Evolutionary conservation across 2,797 vertebrate genomes (phyloP).

Genomic region (Gallinago stenura): DNA sequence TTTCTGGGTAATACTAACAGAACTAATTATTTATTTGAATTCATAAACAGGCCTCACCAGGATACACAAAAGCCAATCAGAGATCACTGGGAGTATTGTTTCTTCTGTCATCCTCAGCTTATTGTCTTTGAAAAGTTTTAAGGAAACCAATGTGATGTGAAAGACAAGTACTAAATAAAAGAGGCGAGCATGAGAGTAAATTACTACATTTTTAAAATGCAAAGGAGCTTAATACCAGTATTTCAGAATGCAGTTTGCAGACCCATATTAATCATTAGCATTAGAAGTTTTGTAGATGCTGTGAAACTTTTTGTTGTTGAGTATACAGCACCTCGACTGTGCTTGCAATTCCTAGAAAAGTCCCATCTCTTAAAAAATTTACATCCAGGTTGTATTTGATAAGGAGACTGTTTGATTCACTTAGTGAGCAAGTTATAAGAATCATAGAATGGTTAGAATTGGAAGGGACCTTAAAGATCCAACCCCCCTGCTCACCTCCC

Average conservation of each 20-base stretch:
- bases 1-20: neutral
- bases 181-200: slow-evolving; percentile 27
- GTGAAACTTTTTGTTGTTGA: neutral
- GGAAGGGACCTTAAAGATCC: no score
- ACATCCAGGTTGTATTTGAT: neutral
- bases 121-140: slow-evolving; percentile 77
- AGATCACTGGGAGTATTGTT: slow-evolving; percentile 83
- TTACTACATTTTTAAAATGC: neutral
- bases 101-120: slow-evolving; percentile 87
- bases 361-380: neutral
- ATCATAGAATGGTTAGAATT: no score
- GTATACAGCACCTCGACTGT: neutral
- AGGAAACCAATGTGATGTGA: slow-evolving; percentile 11
- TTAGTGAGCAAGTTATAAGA: neutral
- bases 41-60: slow-evolving; percentile 74
- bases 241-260: neutral
- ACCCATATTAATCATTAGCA: neutral
- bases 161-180: neutral
- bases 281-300: neutral
- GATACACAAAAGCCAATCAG: slow-evolving; percentile 85
- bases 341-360: neutral
- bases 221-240: slow-evolving; percentile 49
- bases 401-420: neutral
- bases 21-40: neutral
- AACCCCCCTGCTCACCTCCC: no score